Base-by-base conservation (phyloP, 2,888 invertebrate genomes). In the Trachelus iudaicus region DNA sequence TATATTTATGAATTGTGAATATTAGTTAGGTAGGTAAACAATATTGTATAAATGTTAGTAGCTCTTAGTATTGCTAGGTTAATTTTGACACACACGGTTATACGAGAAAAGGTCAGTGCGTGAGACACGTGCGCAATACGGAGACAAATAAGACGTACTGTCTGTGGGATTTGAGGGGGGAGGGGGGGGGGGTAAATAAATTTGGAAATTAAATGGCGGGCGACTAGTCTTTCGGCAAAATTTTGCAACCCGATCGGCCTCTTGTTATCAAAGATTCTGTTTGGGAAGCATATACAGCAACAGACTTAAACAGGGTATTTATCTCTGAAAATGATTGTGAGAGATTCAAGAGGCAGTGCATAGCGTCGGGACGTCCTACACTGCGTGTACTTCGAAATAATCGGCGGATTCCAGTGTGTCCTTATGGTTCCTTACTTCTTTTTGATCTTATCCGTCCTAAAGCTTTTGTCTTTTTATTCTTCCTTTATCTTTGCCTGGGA, bases 251-350 rank as follows among this genome's bases (percentile, higher is more conserved):
- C 23, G 3, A 23, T 56, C 9, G 56, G 23, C 56, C 23, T 23
- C 56, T 56, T 23, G 23, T 56, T 56, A 56, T 56, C 23, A 23
- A 40, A 56, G 23, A 23, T 15, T 56, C 56, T 56, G 56, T 56
- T 15, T 23, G 2, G 56, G 23, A 56, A 9, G 56, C 56, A 56
- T 56, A 56, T 56, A 56, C 9, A 15, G 56, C 56, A 56, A 79
- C 74, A 84, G 85, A 87, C 86, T 83, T 85, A 86, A 84, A 87
- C 88, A 89, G 88, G 88, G 88, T 89, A 89, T 86, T 84, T 73
- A 76, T 69, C n/a, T n/a, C 31, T 31, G 37, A 12, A 35, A 23
- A 35, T 23, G 40, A 75, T 75, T 75, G 56, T 13, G 23, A 75
- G 30, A 74, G 68, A 56, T 56, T 34, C 69, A 76, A 79, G 69